phyloP scores from a whole-genome alignment of 2,888 invertebrate species.

The Anodontia alba region DNA sequence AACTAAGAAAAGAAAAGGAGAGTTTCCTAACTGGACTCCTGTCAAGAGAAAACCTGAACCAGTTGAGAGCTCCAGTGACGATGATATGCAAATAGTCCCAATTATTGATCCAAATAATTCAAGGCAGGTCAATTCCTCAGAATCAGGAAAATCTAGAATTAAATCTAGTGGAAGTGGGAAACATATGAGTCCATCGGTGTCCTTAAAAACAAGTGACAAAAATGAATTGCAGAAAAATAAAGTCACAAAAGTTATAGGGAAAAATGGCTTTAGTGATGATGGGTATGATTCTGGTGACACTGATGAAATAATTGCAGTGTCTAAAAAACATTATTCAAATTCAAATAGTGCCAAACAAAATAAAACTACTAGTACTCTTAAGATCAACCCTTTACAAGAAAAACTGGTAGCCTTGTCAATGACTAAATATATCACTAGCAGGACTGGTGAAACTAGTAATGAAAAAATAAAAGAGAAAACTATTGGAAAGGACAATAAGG shows the following conservation, averaged over 20 bases:
- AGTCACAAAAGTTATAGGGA: not conserved
- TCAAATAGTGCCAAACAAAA: not conserved
- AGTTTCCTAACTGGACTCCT: conserved; percentile 55
- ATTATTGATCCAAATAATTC: not conserved
- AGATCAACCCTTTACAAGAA: not conserved
- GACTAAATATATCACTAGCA: not conserved
- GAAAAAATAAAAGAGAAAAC: not conserved
- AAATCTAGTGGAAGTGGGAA: not conserved
- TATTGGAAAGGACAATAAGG: not conserved
- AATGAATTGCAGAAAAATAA: not conserved
- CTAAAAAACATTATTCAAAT: conserved; percentile 16
- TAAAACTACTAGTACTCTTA: not conserved
- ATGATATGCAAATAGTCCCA: conserved; percentile 41
- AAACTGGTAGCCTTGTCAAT: not conserved
- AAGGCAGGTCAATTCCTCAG: not conserved
- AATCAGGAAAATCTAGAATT: not conserved
- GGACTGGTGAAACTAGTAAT: not conserved
- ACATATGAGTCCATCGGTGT: not conserved
- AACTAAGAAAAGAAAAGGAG: conserved; percentile 62
- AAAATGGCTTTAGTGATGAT: conserved; percentile 5
- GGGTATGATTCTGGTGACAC: conserved; percentile 61
- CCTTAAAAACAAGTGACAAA: not conserved
- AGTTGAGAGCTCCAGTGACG: not conserved
- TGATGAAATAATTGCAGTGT: conserved; percentile 59
- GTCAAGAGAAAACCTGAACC: conserved; percentile 19